Evolutionary conservation across 1,140 invertebrate species (phyloP).

Genomic region (Neodiprion lecontei): DNA sequence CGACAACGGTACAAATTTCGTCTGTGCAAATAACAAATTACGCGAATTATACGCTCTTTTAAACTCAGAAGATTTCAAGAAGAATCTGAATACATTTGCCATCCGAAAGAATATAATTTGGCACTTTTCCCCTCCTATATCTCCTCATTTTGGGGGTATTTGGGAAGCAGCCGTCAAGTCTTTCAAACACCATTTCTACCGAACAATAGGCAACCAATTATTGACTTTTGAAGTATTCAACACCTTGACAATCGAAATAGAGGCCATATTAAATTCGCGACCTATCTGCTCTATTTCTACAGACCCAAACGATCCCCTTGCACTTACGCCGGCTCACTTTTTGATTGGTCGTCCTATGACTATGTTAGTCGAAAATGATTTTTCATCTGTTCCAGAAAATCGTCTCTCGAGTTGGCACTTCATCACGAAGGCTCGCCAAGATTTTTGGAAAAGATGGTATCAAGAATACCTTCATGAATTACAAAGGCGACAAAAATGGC

Average conservation of each 20-base stretch:
- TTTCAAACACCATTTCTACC: conserved; percentile 22
- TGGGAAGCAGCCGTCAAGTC: conserved; percentile 27
- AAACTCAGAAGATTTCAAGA: not conserved
- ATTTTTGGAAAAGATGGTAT: conserved; percentile 44
- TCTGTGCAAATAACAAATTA: conserved; percentile 36
- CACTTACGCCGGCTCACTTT: not conserved
- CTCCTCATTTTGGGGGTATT: conserved; percentile 29
- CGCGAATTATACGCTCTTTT: not conserved
- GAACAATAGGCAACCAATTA: conserved; percentile 8
- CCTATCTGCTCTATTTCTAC: conserved; percentile 11
- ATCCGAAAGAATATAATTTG: conserved; percentile 7
- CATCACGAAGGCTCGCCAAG: conserved; percentile 33
- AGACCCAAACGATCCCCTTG: not conserved
- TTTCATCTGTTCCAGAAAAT: not conserved
- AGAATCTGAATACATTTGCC: not conserved
- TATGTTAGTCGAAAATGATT: not conserved
- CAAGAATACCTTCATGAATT: conserved; percentile 37
- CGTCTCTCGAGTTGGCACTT: conserved; percentile 19
- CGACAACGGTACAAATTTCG: conserved; percentile 48
- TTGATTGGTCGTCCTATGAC: not conserved
- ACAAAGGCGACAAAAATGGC: conserved; percentile 36
- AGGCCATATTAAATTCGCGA: conserved; percentile 21
- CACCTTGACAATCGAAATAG: conserved; percentile 20
- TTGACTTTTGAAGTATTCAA: conserved; percentile 30
- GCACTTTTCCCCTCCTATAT: conserved; percentile 23